Conservation (phyloP, 2,113 vertebrate genomes). For the Psephotus haematonotus region DNA sequence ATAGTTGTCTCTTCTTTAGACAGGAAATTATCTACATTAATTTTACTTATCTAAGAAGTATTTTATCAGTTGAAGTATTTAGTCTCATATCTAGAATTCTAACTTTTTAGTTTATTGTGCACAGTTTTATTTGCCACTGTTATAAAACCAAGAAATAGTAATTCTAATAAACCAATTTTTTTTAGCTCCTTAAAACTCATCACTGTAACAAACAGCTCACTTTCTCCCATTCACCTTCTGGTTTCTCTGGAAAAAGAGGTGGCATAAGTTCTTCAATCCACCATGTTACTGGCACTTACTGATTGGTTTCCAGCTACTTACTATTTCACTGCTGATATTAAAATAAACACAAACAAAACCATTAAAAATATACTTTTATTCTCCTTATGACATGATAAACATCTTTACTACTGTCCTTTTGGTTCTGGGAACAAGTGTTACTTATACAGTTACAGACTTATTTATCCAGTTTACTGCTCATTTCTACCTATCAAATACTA, state of each 20-base stretch:
- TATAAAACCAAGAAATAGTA: background rate
- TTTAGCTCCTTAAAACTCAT: background rate
- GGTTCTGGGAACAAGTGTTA: background rate
- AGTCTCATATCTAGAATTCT: background rate
- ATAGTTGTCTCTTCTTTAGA: background rate
- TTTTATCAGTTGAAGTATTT: background rate
- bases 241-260: background rate
- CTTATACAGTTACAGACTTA: background rate
- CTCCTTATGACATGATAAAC: background rate
- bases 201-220: background rate
- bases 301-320: background rate
- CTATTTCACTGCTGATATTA: background rate
- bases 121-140: background rate
- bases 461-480: background rate
- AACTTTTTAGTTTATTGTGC: background rate
- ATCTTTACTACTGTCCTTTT: background rate
- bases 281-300: background rate
- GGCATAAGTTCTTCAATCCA: background rate
- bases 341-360: background rate
- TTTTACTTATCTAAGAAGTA: background rate
- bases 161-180: background rate
- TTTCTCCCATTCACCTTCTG: background rate
- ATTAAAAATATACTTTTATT: background rate
- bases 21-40: background rate
- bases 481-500: background rate